Evolutionary conservation across 2,113 vertebrate species (phyloP).

Genomic region (Ursus arctos): DNA sequence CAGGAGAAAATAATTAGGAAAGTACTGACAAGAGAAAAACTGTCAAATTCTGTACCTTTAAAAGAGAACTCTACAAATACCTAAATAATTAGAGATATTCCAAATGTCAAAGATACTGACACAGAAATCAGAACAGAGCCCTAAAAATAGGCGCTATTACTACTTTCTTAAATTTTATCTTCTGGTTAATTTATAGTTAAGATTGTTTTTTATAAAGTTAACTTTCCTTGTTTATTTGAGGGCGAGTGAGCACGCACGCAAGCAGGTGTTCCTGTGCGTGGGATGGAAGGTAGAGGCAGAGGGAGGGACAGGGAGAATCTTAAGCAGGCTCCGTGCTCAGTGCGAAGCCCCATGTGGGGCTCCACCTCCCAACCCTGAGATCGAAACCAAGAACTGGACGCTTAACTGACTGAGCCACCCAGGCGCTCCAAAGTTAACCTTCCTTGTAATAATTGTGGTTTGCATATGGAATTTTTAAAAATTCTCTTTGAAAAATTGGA

Average conservation of each 20-base stretch:
- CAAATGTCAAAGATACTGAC: not conserved
- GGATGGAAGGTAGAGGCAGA: not conserved
- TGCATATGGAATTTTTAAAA: not conserved
- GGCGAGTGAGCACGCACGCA: accelerated
- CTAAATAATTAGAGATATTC: not conserved
- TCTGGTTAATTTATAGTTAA: not conserved
- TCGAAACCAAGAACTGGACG: not conserved
- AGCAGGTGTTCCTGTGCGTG: not conserved
- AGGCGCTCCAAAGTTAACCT: not conserved
- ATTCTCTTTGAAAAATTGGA: not conserved
- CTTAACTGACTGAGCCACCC: not conserved
- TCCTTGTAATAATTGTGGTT: not conserved
- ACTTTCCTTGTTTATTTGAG: not conserved
- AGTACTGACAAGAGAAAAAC: not conserved
- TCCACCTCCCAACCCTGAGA: not conserved
- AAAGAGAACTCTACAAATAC: not conserved
- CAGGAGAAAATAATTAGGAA: not conserved
- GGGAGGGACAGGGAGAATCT: not conserved
- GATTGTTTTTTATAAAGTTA: conserved; percentile 11
- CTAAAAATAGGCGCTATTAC: not conserved
- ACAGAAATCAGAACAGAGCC: not conserved
- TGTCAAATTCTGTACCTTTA: not conserved
- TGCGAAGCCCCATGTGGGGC: not conserved
- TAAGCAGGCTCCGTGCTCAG: not conserved
- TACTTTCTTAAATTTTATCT: not conserved